Evolutionary conservation across 1,140 invertebrate genomes (phyloP), one percentile per base, ranked within the genome.

Genomic region (Bactericera cockerelli): DNA sequence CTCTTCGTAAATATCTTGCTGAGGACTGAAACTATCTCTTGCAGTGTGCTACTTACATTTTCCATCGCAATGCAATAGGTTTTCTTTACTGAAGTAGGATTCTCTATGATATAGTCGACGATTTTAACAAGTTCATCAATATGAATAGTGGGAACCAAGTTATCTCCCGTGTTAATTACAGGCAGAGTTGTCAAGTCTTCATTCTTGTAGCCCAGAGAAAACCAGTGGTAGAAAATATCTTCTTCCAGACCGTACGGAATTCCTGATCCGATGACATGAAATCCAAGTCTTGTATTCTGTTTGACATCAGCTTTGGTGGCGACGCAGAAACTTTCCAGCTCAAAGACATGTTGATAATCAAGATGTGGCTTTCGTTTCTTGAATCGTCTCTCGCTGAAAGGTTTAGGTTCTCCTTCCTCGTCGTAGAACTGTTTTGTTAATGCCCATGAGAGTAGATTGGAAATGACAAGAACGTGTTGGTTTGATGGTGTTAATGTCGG

Each of bases 151-250:
- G 42, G 42, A 8, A 49, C 42, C 6, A 49, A 8, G 22, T 49
- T 49, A n/a, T 4, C 19, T 49, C 42, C 42, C 19, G 6, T 4
- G n/a, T 49, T 22, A 8, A 49, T 8, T 4, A 49, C 42, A 22
- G 42, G 42, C 4, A 49, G 42, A n/a, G 4, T 22, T 4, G 28
- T 31, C 28, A 31, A 31, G n/a, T 49, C 22, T 8, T 4, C 4
- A n/a, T 22, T 49, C 3, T 4, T 49, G n/a, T 19, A 49, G 42
- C 42, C 42, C 22, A 49, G 42, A 49, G 42, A 6, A n/a, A 49
- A 49, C 42, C 42, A 49, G n/a, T 49, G 42, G 42, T 49, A 49
- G 42, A 49, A 22, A n/a, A 49, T 16, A n/a, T 49, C 42, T n/a
- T 49, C 42, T n/a, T 49, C 42, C 8, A 49, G n/a, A 16, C 42